A percentile compares a stretch with the other conserved stretches of the same genome.
phyloP scores from a whole-genome alignment of 2,113 vertebrate genomes.

The Pterophyllum scalare region DNA sequence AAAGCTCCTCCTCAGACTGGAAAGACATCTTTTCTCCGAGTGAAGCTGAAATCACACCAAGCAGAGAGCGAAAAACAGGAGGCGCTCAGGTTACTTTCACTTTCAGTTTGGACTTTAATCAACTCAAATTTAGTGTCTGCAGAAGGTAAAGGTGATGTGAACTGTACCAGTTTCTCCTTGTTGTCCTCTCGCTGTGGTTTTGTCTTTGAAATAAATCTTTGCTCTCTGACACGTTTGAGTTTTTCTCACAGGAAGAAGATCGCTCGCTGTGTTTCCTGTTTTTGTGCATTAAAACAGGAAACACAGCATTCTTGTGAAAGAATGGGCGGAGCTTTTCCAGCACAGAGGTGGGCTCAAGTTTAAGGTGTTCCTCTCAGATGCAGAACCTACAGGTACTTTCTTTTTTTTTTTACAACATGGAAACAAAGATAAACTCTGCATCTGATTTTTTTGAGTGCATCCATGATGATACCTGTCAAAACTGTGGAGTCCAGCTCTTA shows the following conservation, averaged over 20 bases:
- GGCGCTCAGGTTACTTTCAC: background rate
- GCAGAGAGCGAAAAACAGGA: background rate
- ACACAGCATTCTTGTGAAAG: no score
- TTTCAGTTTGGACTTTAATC: background rate
- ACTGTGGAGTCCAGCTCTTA: background rate
- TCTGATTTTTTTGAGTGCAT: no score
- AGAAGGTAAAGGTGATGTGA: background rate
- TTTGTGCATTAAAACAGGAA: background rate
- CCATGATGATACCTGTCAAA: background rate
- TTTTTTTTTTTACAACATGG: background rate
- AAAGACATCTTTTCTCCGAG: background rate
- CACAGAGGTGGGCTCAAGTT: background rate
- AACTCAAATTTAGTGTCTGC: background rate
- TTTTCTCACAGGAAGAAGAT: background rate
- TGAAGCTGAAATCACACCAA: background rate
- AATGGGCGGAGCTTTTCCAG: background rate
- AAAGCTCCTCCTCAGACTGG: background rate
- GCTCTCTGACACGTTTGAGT: background rate
- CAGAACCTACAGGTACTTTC: background rate
- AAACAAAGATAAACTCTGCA: background rate
- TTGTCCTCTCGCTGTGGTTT: background rate
- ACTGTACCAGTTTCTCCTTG: background rate
- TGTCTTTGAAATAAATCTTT: background rate
- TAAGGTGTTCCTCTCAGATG: background rate
- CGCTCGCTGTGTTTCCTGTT: background rate